A percentile compares a stretch with the other conserved stretches of the same genome.
Conservation (phyloP, 2,113 vertebrate genomes). For the Phyllostomus discolor region DNA sequence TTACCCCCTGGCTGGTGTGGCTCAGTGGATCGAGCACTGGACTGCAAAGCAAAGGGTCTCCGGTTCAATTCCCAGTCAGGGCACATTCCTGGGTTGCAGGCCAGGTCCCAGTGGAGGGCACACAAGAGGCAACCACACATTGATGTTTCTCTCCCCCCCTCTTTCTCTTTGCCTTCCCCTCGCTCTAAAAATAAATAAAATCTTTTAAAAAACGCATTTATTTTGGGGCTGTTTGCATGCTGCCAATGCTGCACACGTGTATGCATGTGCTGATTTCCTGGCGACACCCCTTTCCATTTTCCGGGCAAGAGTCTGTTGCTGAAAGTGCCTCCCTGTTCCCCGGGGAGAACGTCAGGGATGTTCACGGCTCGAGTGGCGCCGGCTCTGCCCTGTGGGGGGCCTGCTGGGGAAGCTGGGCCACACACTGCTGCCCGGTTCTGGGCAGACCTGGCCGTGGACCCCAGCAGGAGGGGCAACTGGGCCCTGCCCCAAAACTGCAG, state of each 20-base stretch:
- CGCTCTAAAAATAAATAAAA: too few relatives aligned
- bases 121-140: too few relatives aligned
- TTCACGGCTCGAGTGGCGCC: fast-evolving
- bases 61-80: too few relatives aligned
- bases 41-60: too few relatives aligned
- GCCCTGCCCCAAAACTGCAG: not conserved
- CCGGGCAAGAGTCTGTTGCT: slow-evolving; percentile 26
- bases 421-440: not conserved
- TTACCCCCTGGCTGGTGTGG: not conserved
- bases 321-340: not conserved
- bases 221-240: not conserved
- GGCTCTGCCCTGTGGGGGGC: not conserved
- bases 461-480: not conserved
- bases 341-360: not conserved
- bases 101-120: too few relatives aligned
- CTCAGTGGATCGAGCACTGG: too few relatives aligned
- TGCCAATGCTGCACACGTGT: not conserved
- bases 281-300: slow-evolving; percentile 5
- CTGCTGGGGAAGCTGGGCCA: not conserved
- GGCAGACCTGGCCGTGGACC: not conserved
- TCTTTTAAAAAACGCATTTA: not conserved
- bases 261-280: not conserved
- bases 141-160: too few relatives aligned
- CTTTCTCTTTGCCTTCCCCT: too few relatives aligned
- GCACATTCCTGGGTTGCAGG: too few relatives aligned